Conservation (phyloP, 1,140 invertebrate genomes). For the Heliothis subflexa region DNA sequence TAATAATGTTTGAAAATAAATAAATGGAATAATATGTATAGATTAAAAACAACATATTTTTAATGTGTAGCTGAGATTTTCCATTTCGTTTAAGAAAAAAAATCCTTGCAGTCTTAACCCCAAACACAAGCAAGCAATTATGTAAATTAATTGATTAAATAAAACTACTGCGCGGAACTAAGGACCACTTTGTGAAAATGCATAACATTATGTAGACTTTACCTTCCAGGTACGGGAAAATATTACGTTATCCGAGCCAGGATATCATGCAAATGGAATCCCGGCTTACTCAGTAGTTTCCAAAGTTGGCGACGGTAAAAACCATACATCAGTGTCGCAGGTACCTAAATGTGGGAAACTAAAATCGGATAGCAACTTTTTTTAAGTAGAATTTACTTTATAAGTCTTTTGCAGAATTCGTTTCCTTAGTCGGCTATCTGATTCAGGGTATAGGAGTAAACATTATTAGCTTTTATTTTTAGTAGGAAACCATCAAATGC, state of each 20-base stretch:
- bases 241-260: slow-evolving; percentile 19
- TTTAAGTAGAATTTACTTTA: neutral
- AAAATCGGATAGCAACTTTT: slow-evolving; percentile 14
- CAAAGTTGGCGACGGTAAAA: slow-evolving; percentile 23
- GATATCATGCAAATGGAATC: slow-evolving; percentile 32
- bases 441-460: no score
- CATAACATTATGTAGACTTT: slow-evolving; percentile 18
- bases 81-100: neutral
- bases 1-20: no score
- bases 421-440: neutral
- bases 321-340: slow-evolving; percentile 37
- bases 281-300: slow-evolving; percentile 32
- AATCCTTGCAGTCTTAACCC: neutral
- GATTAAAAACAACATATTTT: no score
- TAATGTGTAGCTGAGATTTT: neutral
- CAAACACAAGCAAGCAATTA: neutral
- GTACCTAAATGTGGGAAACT: slow-evolving; percentile 15
- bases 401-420: neutral
- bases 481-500: no score
- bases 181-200: slow-evolving; percentile 20
- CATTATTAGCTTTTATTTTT: no score
- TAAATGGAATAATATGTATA: no score
- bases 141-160: slow-evolving; percentile 27
- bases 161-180: slow-evolving; percentile 25
- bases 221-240: neutral